phyloP scores from a whole-genome alignment of 2,888 invertebrate genomes.

The Azorinus chamasolen region DNA sequence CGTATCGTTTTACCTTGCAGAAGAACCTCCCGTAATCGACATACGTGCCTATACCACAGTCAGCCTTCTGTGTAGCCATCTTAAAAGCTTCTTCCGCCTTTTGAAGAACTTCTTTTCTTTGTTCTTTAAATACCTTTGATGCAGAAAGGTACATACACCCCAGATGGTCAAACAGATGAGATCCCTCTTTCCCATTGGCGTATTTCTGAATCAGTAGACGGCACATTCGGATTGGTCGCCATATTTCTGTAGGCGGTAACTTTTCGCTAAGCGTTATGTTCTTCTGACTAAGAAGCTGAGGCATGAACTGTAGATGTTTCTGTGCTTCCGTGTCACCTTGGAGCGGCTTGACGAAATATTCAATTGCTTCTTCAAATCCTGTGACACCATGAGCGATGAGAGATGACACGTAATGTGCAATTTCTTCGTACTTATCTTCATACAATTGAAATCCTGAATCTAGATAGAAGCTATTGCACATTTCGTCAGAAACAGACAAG shows the following conservation, averaged over 20 bases:
- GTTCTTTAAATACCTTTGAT: slow-evolving; percentile 58
- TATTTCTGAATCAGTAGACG: slow-evolving; percentile 68
- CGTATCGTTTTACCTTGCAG: slow-evolving; percentile 54
- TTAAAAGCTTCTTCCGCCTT: slow-evolving; percentile 67
- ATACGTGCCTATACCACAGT: slow-evolving; percentile 68
- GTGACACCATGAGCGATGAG: slow-evolving; percentile 62
- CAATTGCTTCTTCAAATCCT: slow-evolving; percentile 69
- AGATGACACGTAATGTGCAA: slow-evolving; percentile 49
- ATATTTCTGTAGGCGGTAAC: slow-evolving; percentile 67
- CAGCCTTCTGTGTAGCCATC: slow-evolving; percentile 63
- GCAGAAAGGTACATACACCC: slow-evolving; percentile 73
- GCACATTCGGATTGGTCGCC: slow-evolving; percentile 72
- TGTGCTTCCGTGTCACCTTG: slow-evolving; percentile 66
- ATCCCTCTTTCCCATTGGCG: slow-evolving; percentile 62
- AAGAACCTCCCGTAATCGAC: slow-evolving; percentile 70
- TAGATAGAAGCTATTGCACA: slow-evolving; percentile 72
- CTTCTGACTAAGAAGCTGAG: slow-evolving; percentile 65
- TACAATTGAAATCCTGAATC: slow-evolving; percentile 68
- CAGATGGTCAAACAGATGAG: slow-evolving; percentile 67
- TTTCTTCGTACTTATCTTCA: slow-evolving; percentile 66
- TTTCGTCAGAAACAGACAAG: slow-evolving; percentile 54
- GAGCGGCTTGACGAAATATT: slow-evolving; percentile 68
- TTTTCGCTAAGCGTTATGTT: slow-evolving; percentile 70
- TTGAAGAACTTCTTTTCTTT: slow-evolving; percentile 54
- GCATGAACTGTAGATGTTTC: slow-evolving; percentile 64